Evolutionary conservation across 2,888 invertebrate genomes (phyloP), one percentile per base, ranked within the genome.

Genomic region (Pyrrhia umbra): DNA sequence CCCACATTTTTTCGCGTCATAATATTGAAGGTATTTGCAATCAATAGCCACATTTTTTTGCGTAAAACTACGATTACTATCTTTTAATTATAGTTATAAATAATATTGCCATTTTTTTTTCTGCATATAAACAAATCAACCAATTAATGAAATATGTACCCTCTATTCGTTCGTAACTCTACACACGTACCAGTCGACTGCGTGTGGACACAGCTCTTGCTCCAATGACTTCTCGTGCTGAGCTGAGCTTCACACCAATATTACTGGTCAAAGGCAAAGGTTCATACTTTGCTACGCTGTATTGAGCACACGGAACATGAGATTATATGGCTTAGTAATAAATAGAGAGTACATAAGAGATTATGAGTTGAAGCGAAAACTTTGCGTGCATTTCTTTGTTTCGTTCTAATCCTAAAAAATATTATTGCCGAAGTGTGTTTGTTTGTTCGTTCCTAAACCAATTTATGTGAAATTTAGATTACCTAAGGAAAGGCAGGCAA

Each of bases 151-250:
- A 9, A 4, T 18, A 20, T 20, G 8, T n/a, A 25, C 39, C 30
- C 10, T 76, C 75, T 76, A 67, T 6, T 0, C 4, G 0, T 40
- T 59, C 16, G 0, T 30, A 27, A 15, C n/a, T 27, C 67, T 45
- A 2, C 5, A 4, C 20, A 42, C 20, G 27, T 27, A 13, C 45
- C 67, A 58, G 67, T 60, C 58, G 64, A 71, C 68, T 74, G 71
- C 61, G 56, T 50, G 64, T 68, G 68, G 70, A 60, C 68, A 75
- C 42, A 69, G 57, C 54, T 58, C 55, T 51, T 68, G 75, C 75
- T 72, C 60, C 71, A 68, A 25, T 75, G 77, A 68, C 49, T 77
- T 65, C 66, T 75, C 62, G 52, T 62, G 49, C 39, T 27, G 20
- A 37, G 42, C 42, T 66, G 55, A 59, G 42, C 39, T 47, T 40